Evolutionary conservation across 2,113 vertebrate species (phyloP), one percentile per base, ranked within the genome.

Genomic region (Zosterops borbonicus): DNA sequence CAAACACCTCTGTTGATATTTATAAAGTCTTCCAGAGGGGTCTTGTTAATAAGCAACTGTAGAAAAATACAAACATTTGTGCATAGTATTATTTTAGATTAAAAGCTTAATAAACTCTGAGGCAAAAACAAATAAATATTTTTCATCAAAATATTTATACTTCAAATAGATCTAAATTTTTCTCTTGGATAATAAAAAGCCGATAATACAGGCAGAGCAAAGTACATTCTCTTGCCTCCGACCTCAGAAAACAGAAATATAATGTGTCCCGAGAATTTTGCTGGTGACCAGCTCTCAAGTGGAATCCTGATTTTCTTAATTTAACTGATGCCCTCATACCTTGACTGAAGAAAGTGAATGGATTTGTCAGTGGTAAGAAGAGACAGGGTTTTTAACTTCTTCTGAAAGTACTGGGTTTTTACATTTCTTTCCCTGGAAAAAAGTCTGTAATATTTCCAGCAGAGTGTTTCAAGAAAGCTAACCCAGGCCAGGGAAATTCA

Each of bases 221-320:
- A 50, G 5, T 29, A 27, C 5, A 3, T 31, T 58, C 4, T 28
- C 4, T 9, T 60, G 3, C 28, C 33, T 62, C 31, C 70, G 55
- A 5, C 8, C 8, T 8, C 20, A 49, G 12, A n/a, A 62, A 37
- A 44, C 4, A 28, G 5, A 3, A 33, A 4, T 14, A 3, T 2
- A 44, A 3, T 12, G 2, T 62, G 68, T 69, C 12, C 10, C 11
- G 59, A 27, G 4, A 5, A 21, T 70, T 63, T 56, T 75, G 4
- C 14, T 39, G 3, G 2, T 22, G 21, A 44, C 9, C 11, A 64
- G 3, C 6, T 56, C 23, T 59, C 2, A 3, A 33, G 3, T 19
- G 6, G 16, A 19, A 52, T 16, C 9, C 1, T 47, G 21, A 47
- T 73, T 41, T 75, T n/a, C 4, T 55, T 78, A 27, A 42, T 71